A percentile compares a stretch with the other conserved stretches of the same genome.
Evolutionary conservation across 1,140 invertebrate species (phyloP).

Genomic region (Halesus radiatus): DNA sequence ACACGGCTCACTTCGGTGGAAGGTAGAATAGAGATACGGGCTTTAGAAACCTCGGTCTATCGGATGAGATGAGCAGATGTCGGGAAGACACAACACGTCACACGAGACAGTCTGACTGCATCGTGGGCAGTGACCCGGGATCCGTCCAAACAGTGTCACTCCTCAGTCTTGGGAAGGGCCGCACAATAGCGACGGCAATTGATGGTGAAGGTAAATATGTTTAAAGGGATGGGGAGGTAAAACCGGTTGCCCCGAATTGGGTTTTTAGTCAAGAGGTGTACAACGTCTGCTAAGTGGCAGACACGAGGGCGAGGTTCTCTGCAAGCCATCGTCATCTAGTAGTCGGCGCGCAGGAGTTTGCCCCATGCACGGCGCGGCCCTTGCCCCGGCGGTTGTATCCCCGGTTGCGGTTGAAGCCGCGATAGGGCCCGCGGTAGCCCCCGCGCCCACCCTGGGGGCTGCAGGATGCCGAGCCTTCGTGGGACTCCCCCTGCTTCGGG

Average conservation of each 20-base stretch:
- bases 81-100: background rate
- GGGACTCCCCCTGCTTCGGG: slow-evolving; percentile 23
- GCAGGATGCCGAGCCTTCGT: slow-evolving; percentile 36
- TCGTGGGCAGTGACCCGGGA: background rate
- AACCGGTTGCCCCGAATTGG: slow-evolving; percentile 45
- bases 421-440: slow-evolving; percentile 54
- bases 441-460: slow-evolving; percentile 48
- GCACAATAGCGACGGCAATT: slow-evolving; percentile 14
- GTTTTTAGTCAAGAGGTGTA: slow-evolving; percentile 48
- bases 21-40: background rate
- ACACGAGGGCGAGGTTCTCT: slow-evolving; percentile 28
- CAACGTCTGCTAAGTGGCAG: slow-evolving; percentile 59
- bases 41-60: background rate
- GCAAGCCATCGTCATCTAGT: slow-evolving; percentile 57
- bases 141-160: background rate
- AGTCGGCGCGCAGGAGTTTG: slow-evolving; percentile 48
- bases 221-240: slow-evolving; percentile 32
- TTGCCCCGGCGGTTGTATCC: slow-evolving; percentile 62
- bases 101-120: no score
- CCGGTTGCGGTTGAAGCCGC: slow-evolving; percentile 65
- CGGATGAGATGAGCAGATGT: background rate
- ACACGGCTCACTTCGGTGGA: no score
- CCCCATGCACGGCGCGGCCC: slow-evolving; percentile 48
- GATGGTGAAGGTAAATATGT: background rate
- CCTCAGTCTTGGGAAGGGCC: background rate